Evolutionary conservation across 2,113 vertebrate species (phyloP).

Genomic region (Egretta garzetta): DNA sequence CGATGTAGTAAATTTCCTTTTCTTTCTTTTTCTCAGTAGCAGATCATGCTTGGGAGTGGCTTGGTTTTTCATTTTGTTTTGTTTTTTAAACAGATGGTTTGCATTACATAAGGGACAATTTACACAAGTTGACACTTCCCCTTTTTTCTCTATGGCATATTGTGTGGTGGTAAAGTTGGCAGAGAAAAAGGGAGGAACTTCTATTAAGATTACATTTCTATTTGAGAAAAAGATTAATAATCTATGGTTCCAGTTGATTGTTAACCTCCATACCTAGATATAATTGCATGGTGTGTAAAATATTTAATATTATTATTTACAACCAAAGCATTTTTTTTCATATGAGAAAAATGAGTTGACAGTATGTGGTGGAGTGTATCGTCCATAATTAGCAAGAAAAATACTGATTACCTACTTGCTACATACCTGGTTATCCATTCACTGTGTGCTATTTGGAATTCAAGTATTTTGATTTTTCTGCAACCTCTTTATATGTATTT

Average conservation of each 20-base stretch:
- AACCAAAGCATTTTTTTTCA: not conserved
- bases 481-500: not conserved
- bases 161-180: conserved; percentile 64
- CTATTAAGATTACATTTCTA: conserved; percentile 40
- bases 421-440: not conserved
- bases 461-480: not conserved
- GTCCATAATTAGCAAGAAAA: not conserved
- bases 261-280: not conserved
- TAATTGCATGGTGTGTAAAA: not conserved
- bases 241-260: not conserved
- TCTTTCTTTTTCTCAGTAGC: conserved; percentile 29
- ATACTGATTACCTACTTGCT: not conserved
- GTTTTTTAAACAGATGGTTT: conserved; percentile 68
- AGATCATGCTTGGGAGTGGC: conserved; percentile 36
- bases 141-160: conserved; percentile 68
- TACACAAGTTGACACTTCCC: conserved; percentile 68
- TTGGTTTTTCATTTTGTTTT: conserved; percentile 61
- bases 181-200: conserved; percentile 42
- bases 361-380: not conserved
- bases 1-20: not conserved
- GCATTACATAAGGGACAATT: conserved; percentile 67
- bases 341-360: not conserved
- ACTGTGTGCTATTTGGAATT: not conserved
- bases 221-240: conserved; percentile 1
- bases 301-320: not conserved